Evolutionary conservation across 2,113 vertebrate species (phyloP).

Genomic region (Sturnira hondurensis): DNA sequence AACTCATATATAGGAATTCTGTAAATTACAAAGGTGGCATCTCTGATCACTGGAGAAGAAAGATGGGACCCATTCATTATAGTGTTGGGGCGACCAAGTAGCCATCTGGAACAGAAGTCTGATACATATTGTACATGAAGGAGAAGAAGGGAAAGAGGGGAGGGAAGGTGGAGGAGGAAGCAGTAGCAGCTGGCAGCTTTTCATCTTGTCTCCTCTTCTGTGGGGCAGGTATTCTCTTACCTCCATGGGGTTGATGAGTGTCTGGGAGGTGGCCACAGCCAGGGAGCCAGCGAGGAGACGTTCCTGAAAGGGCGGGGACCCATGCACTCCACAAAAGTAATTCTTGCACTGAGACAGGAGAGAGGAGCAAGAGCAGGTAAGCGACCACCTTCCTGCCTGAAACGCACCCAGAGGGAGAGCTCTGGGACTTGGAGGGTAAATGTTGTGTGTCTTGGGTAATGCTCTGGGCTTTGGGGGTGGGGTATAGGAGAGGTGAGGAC

Average conservation of each 20-base stretch:
- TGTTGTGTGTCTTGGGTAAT: not conserved
- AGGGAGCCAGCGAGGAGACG: slow-evolving; percentile 85
- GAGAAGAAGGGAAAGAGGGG: no score
- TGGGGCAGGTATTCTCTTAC: slow-evolving; percentile 64
- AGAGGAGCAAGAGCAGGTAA: not conserved
- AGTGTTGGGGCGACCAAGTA: no score
- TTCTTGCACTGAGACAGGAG: slow-evolving; percentile 52
- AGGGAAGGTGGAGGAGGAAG: not conserved
- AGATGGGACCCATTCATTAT: not conserved
- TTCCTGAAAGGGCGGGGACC: slow-evolving; percentile 81
- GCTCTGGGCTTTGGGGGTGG: not conserved
- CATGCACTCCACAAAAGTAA: slow-evolving; percentile 78
- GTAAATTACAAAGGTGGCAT: not conserved
- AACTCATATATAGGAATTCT: not conserved
- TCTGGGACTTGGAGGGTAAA: not conserved
- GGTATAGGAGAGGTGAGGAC: not conserved
- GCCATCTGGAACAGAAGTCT: not conserved
- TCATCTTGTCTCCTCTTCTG: not conserved
- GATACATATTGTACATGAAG: not conserved
- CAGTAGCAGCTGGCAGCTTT: not conserved
- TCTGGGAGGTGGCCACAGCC: slow-evolving; percentile 88
- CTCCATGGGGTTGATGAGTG: slow-evolving; percentile 89
- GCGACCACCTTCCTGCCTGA: not conserved
- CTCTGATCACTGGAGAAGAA: not conserved
- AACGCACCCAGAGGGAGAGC: not conserved